These are phyloP conservation scores for Gymnoscopelus microlampas DNA, from an alignment of 2,797 vertebrate species.

Conservation along the genomic window DNA sequence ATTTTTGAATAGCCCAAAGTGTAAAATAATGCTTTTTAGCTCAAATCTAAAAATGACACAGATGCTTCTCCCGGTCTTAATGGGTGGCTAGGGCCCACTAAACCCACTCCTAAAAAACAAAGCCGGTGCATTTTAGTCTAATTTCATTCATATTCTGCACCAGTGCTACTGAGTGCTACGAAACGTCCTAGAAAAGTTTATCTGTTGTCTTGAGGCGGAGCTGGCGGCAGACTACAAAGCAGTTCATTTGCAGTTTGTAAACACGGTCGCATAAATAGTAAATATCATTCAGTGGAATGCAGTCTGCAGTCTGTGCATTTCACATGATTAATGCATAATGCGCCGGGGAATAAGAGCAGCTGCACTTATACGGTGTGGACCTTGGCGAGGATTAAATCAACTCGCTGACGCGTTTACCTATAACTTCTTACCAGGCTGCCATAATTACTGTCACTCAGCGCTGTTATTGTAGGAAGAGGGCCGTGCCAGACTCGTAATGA, in stretches of 20 bases:
- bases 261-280: not conserved
- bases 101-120: too few species aligned
- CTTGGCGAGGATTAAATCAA: slow-evolving; percentile 64
- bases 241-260: not conserved
- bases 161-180: too few species aligned
- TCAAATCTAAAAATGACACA: too few species aligned
- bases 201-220: not conserved
- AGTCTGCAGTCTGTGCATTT: slow-evolving; percentile 15
- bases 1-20: too few species aligned
- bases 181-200: not conserved
- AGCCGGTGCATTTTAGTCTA: too few species aligned
- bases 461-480: slow-evolving; percentile 67
- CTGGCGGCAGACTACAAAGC: too few species aligned
- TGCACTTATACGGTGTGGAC: slow-evolving; percentile 63
- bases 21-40: too few species aligned
- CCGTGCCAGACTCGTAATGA: slow-evolving; percentile 60
- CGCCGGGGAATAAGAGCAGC: slow-evolving; percentile 34
- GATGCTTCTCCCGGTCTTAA: too few species aligned
- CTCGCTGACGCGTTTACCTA: slow-evolving; percentile 62
- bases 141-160: not conserved
- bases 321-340: slow-evolving; percentile 30
- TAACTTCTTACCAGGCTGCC: slow-evolving; percentile 49
- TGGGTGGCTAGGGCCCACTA: too few species aligned
- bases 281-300: slow-evolving; percentile 4
- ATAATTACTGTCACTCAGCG: slow-evolving; percentile 70